Conservation (phyloP, 2,113 vertebrate species). For the Ptilonorhynchus violaceus region DNA sequence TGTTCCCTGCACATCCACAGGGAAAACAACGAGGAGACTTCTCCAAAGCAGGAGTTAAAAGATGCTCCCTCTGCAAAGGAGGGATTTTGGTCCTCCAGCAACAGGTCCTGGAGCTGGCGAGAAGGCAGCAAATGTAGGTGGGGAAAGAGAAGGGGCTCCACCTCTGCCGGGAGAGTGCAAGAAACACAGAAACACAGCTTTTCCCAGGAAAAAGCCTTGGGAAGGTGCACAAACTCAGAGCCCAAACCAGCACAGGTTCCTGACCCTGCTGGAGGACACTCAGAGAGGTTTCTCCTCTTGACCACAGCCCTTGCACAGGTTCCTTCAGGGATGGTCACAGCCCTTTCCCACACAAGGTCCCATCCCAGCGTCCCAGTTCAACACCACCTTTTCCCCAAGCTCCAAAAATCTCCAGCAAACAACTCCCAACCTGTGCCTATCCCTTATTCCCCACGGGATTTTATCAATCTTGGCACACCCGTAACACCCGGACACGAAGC, state of each 20-base stretch:
- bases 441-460: background rate
- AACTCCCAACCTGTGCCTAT: background rate
- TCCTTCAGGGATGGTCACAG: background rate
- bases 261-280: too few species aligned
- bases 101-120: background rate
- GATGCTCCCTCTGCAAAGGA: background rate
- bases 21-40: background rate
- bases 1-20: background rate
- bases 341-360: background rate
- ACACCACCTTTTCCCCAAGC: too few species aligned
- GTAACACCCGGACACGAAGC: background rate
- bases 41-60: background rate
- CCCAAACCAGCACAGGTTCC: background rate
- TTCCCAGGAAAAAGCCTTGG: background rate
- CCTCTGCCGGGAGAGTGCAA: background rate
- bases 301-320: background rate
- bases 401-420: background rate
- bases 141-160: background rate
- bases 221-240: background rate
- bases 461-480: background rate
- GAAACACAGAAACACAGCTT: rapidly evolving
- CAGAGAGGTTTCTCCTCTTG: background rate
- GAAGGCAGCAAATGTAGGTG: background rate
- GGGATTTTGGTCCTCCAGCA: background rate
- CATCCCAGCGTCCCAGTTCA: background rate